Evolutionary conservation across 1,140 invertebrate genomes (phyloP).

Genomic region (Bradynema listronoti): DNA sequence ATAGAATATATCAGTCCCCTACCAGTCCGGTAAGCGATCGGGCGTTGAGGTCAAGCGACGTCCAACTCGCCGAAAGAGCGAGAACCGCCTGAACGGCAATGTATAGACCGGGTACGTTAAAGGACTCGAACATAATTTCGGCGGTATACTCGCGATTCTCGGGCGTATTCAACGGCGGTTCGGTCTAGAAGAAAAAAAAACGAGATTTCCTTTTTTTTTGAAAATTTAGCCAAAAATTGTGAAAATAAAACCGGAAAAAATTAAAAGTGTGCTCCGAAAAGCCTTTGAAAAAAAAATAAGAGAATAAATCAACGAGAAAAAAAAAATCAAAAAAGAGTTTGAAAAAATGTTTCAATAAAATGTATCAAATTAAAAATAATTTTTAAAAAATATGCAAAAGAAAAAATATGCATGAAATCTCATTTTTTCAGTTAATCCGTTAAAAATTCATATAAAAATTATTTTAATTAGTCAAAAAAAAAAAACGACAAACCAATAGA

Average conservation of each 20-base stretch:
- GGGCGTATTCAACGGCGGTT: conserved; percentile 97
- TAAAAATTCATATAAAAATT: too few relatives aligned
- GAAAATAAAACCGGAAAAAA: too few relatives aligned
- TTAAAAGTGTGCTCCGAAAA: conserved; percentile 4
- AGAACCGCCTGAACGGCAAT: conserved; percentile 95
- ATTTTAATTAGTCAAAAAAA: conserved; percentile 1
- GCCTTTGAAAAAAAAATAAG: too few relatives aligned
- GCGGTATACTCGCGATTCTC: conserved; percentile 98
- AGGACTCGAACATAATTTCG: conserved; percentile 99
- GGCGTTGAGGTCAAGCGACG: conserved; percentile 76
- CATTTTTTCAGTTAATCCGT: too few relatives aligned
- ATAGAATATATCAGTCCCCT: background rate
- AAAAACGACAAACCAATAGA: conserved; percentile 65
- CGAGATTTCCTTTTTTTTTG: background rate
- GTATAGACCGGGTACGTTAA: conserved; percentile 97
- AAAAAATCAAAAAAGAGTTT: too few relatives aligned
- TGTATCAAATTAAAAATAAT: too few relatives aligned
- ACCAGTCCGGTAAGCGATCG: conserved; percentile 74
- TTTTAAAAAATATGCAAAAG: too few relatives aligned
- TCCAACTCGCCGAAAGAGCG: conserved; percentile 94
- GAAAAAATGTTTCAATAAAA: too few relatives aligned
- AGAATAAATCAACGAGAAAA: too few relatives aligned
- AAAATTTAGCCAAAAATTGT: conserved; percentile 18
- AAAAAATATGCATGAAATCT: too few relatives aligned
- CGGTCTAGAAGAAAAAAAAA: conserved; percentile 66